Base-by-base conservation (phyloP, 2,888 invertebrate species). In the Synanthedon tipuliformis region DNA sequence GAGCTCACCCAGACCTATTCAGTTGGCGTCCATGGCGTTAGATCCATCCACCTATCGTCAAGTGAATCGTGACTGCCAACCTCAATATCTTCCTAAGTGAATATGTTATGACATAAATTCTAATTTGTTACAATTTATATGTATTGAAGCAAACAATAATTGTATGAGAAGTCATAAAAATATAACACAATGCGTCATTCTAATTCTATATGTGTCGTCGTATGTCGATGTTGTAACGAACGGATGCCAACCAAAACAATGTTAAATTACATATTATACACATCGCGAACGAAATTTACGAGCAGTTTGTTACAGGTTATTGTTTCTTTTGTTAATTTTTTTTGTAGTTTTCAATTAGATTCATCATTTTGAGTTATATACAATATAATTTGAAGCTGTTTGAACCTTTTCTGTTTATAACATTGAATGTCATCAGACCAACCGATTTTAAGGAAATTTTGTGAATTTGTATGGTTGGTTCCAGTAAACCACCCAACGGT, bases 121-220 rank as follows among this genome's bases (percentile, higher is more conserved):
- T 13, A 15, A 45, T 45, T 45, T 45, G 15, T 45, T 15, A 45
- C 45, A 45, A 45, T 45, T 45, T 45, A n/a, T 45, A 34, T 34
- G n/a, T 45, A 7, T 15, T 45, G 41, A 45, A n/a, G 45, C 45
- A 13, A 13, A 45, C 8, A 45, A 41, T 23, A 23, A 13, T 7
- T 45, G 8, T 13, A 45, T 8, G 45, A n/a, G 15, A 8, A 45
- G 15, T 45, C n/a, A 45, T 45, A 45, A 45, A 34, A 45, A 45
- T 45, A 45, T 45, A 13, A 45, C 45, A 50, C 50, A 55, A 55
- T 56, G 49, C 41, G 52, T 53, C 18, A 53, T 16, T 55, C 48
- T 55, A 57, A 57, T 54, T 55, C 52, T n/a, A 15, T 45, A 45
- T 45, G 34, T 34, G 34, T 34, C 34, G 34, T 34, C 34, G 34